Conservation (phyloP, 2,888 invertebrate genomes). For the Apamea crenata region DNA sequence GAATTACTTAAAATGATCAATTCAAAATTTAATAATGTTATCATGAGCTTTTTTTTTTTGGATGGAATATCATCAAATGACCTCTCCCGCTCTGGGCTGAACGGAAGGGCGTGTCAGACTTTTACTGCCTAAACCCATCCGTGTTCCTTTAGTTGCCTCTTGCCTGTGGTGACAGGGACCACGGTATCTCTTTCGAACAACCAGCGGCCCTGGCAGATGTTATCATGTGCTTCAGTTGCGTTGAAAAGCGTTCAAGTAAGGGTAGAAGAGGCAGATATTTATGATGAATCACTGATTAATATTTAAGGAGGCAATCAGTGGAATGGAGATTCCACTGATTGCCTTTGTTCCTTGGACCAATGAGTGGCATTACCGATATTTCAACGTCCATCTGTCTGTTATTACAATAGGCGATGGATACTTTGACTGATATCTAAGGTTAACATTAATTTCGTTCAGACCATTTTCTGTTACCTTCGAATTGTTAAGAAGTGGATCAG, state of each 20-base stretch:
- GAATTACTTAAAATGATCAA: not conserved
- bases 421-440: not conserved
- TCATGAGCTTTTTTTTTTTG: too few species aligned
- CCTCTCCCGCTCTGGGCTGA: too few species aligned
- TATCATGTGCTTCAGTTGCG: not conserved
- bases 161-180: too few species aligned
- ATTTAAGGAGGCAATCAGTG: slow-evolving; percentile 1
- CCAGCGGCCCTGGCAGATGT: too few species aligned
- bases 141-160: too few species aligned
- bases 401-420: not conserved
- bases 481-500: not conserved
- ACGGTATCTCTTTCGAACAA: too few species aligned
- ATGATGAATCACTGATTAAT: slow-evolving; percentile 1
- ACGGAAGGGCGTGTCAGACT: too few species aligned
- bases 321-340: slow-evolving; percentile 29
- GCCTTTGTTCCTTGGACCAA: not conserved
- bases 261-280: not conserved
- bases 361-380: not conserved
- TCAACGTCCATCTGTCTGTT: not conserved
- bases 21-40: not conserved
- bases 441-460: not conserved
- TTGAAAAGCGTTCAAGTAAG: not conserved
- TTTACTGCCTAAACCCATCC: too few species aligned
- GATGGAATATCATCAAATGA: too few species aligned
- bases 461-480: not conserved